Conservation (phyloP, 2,888 invertebrate genomes). For the Clivina fossor region DNA sequence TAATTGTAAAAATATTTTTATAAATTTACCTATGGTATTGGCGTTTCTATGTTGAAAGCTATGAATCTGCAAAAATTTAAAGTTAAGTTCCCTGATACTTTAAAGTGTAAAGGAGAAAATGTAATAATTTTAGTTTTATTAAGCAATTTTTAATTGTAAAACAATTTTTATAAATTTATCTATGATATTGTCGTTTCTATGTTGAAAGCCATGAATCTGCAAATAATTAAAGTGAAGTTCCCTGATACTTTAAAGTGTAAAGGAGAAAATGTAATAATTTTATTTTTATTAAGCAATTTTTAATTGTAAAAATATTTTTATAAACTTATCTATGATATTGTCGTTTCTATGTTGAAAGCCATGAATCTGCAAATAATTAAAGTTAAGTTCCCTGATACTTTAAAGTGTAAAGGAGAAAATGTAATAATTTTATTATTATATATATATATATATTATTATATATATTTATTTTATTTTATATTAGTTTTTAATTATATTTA, state of each 20-base stretch:
- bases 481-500: too few species aligned
- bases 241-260: too few species aligned
- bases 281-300: not conserved
- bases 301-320: not conserved
- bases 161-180: not conserved
- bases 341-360: not conserved
- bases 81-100: not conserved
- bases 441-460: not conserved
- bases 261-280: not conserved
- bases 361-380: conserved; percentile 9
- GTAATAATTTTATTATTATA: not conserved
- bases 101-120: not conserved
- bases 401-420: not conserved
- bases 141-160: not conserved
- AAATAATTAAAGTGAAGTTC: too few species aligned
- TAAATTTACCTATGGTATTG: too few species aligned
- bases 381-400: too few species aligned
- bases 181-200: not conserved
- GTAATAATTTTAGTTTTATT: too few species aligned
- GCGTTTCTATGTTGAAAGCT: not conserved
- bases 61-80: not conserved
- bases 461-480: too few species aligned
- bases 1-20: not conserved
- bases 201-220: not conserved
- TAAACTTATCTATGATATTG: not conserved